phyloP scores from a whole-genome alignment of 2,888 invertebrate species.

The Melanostoma mellinum region DNA sequence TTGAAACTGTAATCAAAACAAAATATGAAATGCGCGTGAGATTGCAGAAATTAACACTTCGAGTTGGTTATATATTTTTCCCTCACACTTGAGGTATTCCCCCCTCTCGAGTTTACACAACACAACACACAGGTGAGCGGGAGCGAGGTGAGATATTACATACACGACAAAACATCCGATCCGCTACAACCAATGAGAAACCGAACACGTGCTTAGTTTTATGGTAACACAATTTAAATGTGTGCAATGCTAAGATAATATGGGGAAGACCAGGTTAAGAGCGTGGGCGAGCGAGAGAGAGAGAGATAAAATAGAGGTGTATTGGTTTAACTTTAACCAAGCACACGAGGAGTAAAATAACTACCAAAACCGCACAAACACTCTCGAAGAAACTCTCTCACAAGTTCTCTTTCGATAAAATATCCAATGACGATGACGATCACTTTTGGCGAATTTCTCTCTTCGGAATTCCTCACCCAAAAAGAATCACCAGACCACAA shows the following conservation, averaged over 20 bases:
- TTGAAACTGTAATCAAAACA: neutral
- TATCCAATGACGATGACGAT: constrained; percentile 26
- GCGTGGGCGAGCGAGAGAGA: neutral
- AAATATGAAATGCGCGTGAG: neutral
- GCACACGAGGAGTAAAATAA: constrained; percentile 25
- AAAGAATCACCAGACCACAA: constrained; percentile 11
- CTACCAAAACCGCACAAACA: constrained; percentile 31
- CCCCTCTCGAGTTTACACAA: constrained; percentile 14
- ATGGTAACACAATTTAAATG: constrained; percentile 19
- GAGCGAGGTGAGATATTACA: constrained; percentile 45
- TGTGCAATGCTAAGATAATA: neutral
- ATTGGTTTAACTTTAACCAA: neutral
- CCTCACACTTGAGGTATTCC: constrained; percentile 30
- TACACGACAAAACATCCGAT: constrained; percentile 70
- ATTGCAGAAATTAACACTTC: neutral
- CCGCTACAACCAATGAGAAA: constrained; percentile 61
- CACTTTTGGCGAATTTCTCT: constrained; percentile 61
- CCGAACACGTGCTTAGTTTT: constrained; percentile 69
- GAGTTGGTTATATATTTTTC: neutral
- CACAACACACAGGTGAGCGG: constrained; percentile 21
- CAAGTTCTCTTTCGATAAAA: constrained; percentile 33
- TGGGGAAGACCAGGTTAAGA: neutral
- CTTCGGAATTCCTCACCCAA: constrained; percentile 49
- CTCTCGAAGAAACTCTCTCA: constrained; percentile 32
- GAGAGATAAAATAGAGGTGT: neutral